Evolutionary conservation across 2,797 vertebrate species (phyloP).

Genomic region (Sitta carolinensis): DNA sequence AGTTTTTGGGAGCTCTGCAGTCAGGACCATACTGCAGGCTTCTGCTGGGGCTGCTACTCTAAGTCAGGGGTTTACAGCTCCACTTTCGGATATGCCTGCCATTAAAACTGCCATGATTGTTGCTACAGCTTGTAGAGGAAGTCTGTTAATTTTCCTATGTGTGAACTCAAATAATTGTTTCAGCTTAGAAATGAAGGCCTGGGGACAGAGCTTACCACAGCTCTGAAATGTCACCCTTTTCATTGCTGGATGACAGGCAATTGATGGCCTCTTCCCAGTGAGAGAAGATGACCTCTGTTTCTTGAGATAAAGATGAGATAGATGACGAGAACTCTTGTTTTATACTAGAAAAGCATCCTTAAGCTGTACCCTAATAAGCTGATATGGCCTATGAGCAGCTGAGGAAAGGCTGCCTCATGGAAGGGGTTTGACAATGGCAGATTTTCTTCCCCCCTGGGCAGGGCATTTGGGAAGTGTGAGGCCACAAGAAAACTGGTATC

Average conservation of each 20-base stretch:
- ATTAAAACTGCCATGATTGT: background rate
- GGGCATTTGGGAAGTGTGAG: no score
- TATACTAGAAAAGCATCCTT: no score
- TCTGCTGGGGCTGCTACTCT: background rate
- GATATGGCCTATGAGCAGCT: no score
- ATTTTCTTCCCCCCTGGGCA: no score
- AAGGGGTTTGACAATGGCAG: no score
- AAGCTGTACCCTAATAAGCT: no score
- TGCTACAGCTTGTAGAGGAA: background rate
- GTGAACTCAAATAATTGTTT: background rate
- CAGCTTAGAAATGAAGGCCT: background rate
- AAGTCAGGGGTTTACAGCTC: background rate
- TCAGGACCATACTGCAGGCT: background rate
- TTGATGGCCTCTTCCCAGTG: no score
- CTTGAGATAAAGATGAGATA: no score
- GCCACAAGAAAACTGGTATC: no score
- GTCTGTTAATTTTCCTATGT: background rate
- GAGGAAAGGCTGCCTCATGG: no score
- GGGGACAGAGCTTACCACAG: background rate
- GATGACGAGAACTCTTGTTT: no score
- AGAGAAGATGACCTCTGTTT: no score
- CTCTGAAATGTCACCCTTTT: background rate
- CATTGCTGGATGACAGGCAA: background rate
- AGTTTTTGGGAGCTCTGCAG: background rate
- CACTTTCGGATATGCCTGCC: background rate